phyloP scores from a whole-genome alignment of 2,888 invertebrate genomes.

The Papilio elwesi region DNA sequence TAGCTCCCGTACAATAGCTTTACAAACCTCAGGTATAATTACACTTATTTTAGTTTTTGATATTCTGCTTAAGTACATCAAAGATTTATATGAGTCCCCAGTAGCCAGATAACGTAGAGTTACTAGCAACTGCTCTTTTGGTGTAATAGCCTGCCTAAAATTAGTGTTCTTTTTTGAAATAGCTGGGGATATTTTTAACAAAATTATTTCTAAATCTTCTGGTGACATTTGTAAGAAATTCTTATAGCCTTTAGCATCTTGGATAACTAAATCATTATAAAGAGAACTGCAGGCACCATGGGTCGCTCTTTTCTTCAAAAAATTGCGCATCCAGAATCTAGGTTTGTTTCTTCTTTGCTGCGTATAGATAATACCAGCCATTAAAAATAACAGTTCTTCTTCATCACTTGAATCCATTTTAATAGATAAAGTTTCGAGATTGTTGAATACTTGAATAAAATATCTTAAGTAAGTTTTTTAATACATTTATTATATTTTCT shows the following conservation, averaged over 20 bases:
- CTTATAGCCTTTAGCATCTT: conserved; percentile 12
- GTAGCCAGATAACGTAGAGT: conserved; percentile 44
- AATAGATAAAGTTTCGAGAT: background rate
- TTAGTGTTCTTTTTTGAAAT: conserved; percentile 39
- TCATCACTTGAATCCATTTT: conserved; percentile 14
- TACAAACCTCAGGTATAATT: conserved; percentile 45
- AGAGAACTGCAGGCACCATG: conserved; percentile 14
- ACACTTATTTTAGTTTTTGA: conserved; percentile 41
- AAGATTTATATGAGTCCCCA: conserved; percentile 43
- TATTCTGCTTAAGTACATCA: conserved; percentile 44
- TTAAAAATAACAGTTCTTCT: conserved; percentile 19
- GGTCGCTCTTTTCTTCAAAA: conserved; percentile 13
- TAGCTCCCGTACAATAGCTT: conserved; percentile 43
- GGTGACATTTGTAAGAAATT: conserved; percentile 16
- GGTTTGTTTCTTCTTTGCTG: conserved; percentile 8
- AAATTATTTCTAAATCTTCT: conserved; percentile 17
- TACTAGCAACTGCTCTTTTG: conserved; percentile 41
- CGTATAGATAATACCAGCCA: background rate
- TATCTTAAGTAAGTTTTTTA: too few relatives aligned
- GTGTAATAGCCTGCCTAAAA: conserved; percentile 42
- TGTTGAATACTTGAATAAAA: background rate
- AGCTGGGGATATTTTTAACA: conserved; percentile 15
- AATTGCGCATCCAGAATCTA: conserved; percentile 13
- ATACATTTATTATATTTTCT: too few relatives aligned
- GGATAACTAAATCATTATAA: conserved; percentile 19